These are phyloP conservation scores for Aplochiton taeniatus DNA, from an alignment of 2,797 vertebrate species.

Conservation along the genomic window DNA sequence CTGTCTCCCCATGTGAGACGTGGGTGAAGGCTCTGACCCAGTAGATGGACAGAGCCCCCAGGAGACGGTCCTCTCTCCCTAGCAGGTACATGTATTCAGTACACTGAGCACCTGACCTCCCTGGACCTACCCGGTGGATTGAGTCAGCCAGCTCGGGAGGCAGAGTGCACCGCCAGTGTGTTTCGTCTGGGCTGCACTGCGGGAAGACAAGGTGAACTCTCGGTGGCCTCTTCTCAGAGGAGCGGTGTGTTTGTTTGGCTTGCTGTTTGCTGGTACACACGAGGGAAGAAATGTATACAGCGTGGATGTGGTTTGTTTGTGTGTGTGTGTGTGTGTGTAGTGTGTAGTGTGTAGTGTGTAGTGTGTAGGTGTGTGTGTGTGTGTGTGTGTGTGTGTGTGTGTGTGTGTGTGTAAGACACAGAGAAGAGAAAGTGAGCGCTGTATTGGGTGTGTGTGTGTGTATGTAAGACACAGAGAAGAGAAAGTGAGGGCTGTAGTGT, in stretches of 20 bases:
- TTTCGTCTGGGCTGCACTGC: not conserved
- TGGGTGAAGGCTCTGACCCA: constrained; percentile 20
- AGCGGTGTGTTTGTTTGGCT: not conserved
- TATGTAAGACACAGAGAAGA: not conserved
- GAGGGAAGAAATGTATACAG: no score
- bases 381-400: constrained; percentile 12
- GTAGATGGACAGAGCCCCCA: constrained; percentile 18
- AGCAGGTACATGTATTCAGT: no score
- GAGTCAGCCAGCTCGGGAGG: not conserved
- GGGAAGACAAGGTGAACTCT: not conserved
- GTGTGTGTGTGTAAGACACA: not conserved
- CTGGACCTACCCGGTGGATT: not conserved
- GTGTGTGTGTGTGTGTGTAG: not conserved
- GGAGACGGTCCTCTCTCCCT: constrained; percentile 16
- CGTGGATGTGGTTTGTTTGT: not conserved
- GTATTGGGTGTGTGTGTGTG: not conserved
- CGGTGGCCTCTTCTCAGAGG: not conserved
- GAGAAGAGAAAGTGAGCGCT: not conserved
- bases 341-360: not conserved
- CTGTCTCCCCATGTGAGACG: not conserved
- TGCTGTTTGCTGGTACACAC: no score
- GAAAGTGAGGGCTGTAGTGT: not conserved
- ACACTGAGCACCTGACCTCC: constrained; percentile 28
- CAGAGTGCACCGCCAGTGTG: not conserved
- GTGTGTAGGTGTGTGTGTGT: not conserved